Conservation (phyloP, 2,113 vertebrate genomes). For the Austrofundulus limnaeus region DNA sequence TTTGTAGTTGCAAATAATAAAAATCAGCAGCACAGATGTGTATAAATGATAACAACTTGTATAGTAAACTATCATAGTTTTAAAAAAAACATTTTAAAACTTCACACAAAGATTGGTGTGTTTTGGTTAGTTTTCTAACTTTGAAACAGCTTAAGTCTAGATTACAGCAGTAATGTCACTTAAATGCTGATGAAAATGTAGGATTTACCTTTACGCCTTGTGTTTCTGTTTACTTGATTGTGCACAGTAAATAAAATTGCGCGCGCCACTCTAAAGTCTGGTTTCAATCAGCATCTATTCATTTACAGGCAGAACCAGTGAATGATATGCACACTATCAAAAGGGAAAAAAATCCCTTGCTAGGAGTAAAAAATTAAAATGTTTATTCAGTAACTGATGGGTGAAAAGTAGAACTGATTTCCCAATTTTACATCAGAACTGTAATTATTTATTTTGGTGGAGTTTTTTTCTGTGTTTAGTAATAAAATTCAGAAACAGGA, state of each 20-base stretch:
- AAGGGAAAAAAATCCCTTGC: neutral
- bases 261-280: no score
- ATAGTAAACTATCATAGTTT: no score
- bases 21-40: no score
- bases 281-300: conserved; percentile 1
- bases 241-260: neutral
- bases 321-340: neutral
- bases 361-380: conserved; percentile 16
- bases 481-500: conserved; percentile 42
- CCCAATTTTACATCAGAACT: conserved; percentile 9
- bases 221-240: neutral
- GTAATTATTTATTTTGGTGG: no score
- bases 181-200: no score
- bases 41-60: no score
- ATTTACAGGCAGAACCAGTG: neutral
- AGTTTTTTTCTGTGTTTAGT: conserved; percentile 12
- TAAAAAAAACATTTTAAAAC: no score
- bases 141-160: neutral
- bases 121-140: neutral
- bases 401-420: conserved; percentile 3
- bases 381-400: conserved; percentile 9
- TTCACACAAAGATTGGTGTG: no score
- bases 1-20: no score
- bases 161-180: no score
- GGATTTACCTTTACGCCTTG: neutral